Evolutionary conservation across 1,140 invertebrate species (phyloP).

Genomic region (Oedothorax gibbosus): DNA sequence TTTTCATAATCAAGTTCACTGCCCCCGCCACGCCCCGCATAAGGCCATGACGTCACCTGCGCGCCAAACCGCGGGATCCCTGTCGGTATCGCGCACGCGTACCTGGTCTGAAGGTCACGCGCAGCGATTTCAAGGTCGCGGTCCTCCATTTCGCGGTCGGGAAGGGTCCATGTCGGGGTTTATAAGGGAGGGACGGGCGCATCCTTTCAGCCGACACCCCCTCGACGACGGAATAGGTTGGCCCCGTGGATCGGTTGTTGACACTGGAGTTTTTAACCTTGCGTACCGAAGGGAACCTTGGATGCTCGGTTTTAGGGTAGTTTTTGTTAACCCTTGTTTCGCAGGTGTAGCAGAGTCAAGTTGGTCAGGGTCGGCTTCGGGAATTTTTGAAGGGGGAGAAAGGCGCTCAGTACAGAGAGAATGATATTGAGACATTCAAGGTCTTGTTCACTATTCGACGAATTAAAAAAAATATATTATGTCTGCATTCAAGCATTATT

Average conservation of each 20-base stretch:
- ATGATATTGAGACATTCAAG: no score
- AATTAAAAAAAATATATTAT: no score
- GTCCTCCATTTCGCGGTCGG: conserved; percentile 32
- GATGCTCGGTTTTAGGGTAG: not conserved
- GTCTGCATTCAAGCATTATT: no score
- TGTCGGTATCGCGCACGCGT: conserved; percentile 21
- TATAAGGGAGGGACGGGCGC: conserved; percentile 8
- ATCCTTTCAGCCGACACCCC: conserved; percentile 10
- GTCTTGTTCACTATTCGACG: no score
- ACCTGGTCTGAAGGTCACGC: conserved; percentile 44
- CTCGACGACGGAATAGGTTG: conserved; percentile 11
- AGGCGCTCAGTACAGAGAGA: no score
- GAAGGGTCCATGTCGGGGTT: not conserved
- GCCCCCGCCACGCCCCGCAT: conserved; percentile 28
- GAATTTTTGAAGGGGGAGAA: no score
- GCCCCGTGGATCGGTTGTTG: not conserved
- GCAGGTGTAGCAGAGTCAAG: no score
- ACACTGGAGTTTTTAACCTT: conserved; percentile 20
- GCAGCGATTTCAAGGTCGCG: conserved; percentile 29
- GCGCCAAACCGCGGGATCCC: conserved; percentile 17
- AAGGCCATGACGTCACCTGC: conserved; percentile 45
- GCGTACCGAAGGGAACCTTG: not conserved
- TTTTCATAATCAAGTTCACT: not conserved
- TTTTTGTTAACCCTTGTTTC: no score
- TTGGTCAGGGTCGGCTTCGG: no score